Evolutionary conservation across 1,140 invertebrate species (phyloP).

Genomic region (Bombus balteatus): DNA sequence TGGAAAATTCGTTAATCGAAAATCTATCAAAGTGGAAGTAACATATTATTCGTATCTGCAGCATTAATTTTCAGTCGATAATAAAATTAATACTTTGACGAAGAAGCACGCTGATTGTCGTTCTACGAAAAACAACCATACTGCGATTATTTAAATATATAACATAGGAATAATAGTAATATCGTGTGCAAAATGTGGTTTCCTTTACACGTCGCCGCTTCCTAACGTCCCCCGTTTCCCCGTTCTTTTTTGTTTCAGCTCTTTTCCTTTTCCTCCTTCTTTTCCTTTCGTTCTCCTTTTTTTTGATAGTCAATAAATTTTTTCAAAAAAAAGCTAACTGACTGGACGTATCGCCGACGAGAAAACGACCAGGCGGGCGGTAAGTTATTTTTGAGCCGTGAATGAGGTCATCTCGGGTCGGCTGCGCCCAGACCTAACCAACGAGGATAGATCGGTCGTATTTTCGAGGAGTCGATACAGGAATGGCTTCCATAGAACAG

Average conservation of each 20-base stretch:
- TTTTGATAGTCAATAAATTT: conserved; percentile 31
- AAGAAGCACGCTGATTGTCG: no score
- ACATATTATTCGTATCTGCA: no score
- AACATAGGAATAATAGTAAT: no score
- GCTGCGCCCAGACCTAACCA: conserved; percentile 52
- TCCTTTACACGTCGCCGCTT: no score
- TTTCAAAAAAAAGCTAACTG: conserved; percentile 43
- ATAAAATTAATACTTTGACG: no score
- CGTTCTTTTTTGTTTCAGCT: not conserved
- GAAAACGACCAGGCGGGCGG: conserved; percentile 49
- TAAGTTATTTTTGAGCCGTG: conserved; percentile 73
- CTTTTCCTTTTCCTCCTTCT: not conserved
- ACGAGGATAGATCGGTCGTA: conserved; percentile 52
- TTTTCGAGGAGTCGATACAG: conserved; percentile 57
- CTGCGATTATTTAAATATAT: no score
- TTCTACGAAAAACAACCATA: no score
- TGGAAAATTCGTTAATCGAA: no score
- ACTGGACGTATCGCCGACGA: conserved; percentile 35
- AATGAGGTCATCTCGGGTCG: conserved; percentile 76
- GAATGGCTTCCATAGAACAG: conserved; percentile 2
- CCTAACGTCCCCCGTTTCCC: not conserved
- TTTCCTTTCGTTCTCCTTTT: not conserved
- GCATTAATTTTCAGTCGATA: no score
- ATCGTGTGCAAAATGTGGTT: not conserved
- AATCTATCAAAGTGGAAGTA: no score